Percentiles rank a stretch among this genome's conserved stretches.
Evolutionary conservation across 2,888 invertebrate genomes (phyloP).

Genomic region (Amblyjoppa fuscipennis): DNA sequence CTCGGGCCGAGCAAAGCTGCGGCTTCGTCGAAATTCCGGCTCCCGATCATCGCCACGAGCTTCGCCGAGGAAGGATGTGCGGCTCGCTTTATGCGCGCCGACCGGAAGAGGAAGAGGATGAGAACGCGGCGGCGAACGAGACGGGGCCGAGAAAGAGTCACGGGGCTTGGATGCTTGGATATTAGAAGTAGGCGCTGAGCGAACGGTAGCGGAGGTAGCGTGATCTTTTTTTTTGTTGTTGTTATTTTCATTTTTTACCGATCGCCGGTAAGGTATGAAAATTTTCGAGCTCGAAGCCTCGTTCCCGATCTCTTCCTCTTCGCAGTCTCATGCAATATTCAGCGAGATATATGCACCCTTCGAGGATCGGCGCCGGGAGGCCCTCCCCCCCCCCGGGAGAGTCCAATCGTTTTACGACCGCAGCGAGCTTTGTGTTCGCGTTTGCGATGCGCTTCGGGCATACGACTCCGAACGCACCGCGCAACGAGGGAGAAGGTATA

Average conservation of each 20-base stretch:
- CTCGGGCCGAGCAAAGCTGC: conserved; percentile 8
- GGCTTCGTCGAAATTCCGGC: conserved; percentile 68
- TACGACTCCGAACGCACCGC: neutral
- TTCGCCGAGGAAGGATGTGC: conserved; percentile 38
- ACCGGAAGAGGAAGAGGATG: conserved; percentile 71
- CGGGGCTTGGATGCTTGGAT: conserved; percentile 18
- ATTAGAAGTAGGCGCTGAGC: neutral
- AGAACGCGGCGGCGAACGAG: conserved; percentile 36
- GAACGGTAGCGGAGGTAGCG: neutral
- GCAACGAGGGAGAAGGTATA: conserved; percentile 11
- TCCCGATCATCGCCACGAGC: conserved; percentile 57
- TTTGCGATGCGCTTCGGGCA: conserved; percentile 33
- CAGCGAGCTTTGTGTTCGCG: neutral
- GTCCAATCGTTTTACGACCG: conserved; percentile 45
- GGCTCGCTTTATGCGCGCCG: conserved; percentile 48
- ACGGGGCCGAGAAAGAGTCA: conserved; percentile 16
- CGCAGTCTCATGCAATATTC: conserved; percentile 23
- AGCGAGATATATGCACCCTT: conserved; percentile 25
- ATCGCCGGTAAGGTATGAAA: neutral
- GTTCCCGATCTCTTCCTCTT: conserved; percentile 25
- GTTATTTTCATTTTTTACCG: neutral
- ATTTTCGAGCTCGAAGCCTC: conserved; percentile 17
- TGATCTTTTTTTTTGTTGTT: neutral
- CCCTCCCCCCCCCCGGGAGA: neutral
- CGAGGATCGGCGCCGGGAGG: conserved; percentile 18